A percentile compares a stretch with the other conserved stretches of the same genome.
Conservation (phyloP, 2,797 vertebrate genomes). For the Cebuella pygmaea region DNA sequence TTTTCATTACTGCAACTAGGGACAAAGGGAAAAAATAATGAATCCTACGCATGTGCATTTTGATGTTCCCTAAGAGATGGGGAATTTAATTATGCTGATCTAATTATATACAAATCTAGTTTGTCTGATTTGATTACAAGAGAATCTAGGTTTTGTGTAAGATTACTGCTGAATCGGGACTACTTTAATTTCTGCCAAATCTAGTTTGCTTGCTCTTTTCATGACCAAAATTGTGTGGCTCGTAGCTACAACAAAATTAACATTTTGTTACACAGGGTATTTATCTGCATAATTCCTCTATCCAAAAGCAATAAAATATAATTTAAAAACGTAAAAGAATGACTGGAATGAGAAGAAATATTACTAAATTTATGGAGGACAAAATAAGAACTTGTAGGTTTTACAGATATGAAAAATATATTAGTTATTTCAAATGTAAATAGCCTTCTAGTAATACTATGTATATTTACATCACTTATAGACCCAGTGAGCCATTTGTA, state of each 20-base stretch:
- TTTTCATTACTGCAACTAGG: constrained; percentile 48
- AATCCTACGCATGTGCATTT: constrained; percentile 66
- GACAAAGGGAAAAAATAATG: constrained; percentile 41
- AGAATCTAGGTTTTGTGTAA: constrained; percentile 72
- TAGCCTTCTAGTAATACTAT: background rate
- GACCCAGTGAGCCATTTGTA: background rate
- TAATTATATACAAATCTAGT: constrained; percentile 76
- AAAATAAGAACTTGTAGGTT: constrained; percentile 2
- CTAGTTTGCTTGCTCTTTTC: constrained; percentile 73
- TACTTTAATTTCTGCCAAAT: constrained; percentile 78
- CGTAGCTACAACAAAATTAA: constrained; percentile 70
- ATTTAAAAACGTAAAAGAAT: constrained; percentile 49
- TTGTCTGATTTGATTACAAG: constrained; percentile 79
- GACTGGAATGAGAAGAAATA: background rate
- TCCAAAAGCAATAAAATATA: constrained; percentile 38
- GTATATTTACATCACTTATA: background rate
- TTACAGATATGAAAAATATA: background rate
- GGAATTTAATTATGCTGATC: constrained; percentile 79
- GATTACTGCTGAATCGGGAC: constrained; percentile 78
- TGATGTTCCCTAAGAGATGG: constrained; percentile 72
- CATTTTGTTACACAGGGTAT: constrained; percentile 59
- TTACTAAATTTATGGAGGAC: background rate
- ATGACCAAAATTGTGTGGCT: constrained; percentile 69
- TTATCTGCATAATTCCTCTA: constrained; percentile 56
- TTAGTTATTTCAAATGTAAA: background rate